These are phyloP conservation scores for Papilio machaon DNA, from an alignment of 1,140 invertebrate genomes.

Conservation along the genomic window DNA sequence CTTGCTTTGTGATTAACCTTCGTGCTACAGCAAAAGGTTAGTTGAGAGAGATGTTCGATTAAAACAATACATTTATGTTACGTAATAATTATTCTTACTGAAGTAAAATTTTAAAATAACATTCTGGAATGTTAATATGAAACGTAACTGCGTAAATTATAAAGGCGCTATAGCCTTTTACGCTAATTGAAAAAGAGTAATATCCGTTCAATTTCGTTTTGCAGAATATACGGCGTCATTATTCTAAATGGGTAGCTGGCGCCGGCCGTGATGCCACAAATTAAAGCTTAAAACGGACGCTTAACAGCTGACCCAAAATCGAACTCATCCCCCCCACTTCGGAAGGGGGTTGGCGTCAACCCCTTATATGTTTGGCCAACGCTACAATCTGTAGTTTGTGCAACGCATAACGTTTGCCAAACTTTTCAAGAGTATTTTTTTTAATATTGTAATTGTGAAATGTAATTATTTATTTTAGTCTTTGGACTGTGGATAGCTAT, in stretches of 20 bases:
- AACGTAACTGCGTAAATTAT: conserved; percentile 4
- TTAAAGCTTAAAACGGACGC: conserved; percentile 81
- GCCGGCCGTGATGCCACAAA: conserved; percentile 78
- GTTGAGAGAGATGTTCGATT: no score
- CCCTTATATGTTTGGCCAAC: conserved; percentile 31
- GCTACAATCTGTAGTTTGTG: not conserved
- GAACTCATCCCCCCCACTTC: conserved; percentile 62
- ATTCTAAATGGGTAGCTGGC: conserved; percentile 73
- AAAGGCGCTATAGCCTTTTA: conserved; percentile 35
- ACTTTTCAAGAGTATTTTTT: not conserved
- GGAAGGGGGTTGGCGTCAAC: conserved; percentile 41
- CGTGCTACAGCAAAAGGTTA: no score
- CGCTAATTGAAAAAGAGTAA: conserved; percentile 55
- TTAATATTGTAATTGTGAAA: not conserved
- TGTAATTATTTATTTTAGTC: no score
- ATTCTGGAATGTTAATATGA: not conserved
- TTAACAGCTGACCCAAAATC: conserved; percentile 81
- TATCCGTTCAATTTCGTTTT: conserved; percentile 61
- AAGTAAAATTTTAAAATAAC: no score
- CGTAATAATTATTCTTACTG: no score
- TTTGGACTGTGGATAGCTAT: no score
- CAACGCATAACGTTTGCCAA: not conserved
- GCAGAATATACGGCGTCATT: conserved; percentile 70
- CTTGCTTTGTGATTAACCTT: no score
- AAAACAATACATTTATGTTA: no score